Conservation (phyloP, 92 coral and sea anemone genomes). For the Siderastrea radians region DNA sequence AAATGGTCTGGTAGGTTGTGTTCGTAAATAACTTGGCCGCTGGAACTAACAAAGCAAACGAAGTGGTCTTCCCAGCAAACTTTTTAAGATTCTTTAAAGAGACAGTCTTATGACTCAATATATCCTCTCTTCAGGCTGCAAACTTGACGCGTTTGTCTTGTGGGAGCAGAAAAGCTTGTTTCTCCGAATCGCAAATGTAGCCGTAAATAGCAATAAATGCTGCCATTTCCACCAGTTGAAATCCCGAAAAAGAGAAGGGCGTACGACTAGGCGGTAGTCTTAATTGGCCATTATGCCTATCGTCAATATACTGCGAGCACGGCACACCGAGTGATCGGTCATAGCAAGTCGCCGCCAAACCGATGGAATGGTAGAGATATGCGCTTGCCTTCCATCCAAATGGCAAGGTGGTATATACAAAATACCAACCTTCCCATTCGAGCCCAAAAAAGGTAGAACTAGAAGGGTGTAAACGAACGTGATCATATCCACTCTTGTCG, state of each 20-base stretch:
- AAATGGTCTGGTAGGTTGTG: not conserved
- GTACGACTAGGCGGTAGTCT: not conserved
- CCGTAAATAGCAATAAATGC: conserved; percentile 51
- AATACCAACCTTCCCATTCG: not conserved
- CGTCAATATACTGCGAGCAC: conserved; percentile 32
- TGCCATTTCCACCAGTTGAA: conserved; percentile 50
- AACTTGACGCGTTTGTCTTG: conserved; percentile 60
- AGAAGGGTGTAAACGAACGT: not conserved
- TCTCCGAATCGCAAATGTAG: conserved; percentile 47
- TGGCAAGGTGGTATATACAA: too few species aligned
- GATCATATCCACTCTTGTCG: too few species aligned
- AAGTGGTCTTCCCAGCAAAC: conserved; percentile 28
- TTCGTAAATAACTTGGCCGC: conserved; percentile 57
- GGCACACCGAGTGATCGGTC: conserved; percentile 46
- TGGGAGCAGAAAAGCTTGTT: conserved; percentile 45
- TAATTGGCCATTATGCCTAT: conserved; percentile 3
- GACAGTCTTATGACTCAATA: not conserved
- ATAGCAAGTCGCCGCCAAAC: conserved; percentile 50
- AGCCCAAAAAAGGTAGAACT: conserved; percentile 61
- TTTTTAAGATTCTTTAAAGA: conserved; percentile 41
- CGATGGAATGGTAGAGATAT: conserved; percentile 51
- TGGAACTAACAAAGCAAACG: conserved; percentile 43
- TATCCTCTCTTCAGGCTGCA: conserved; percentile 39
- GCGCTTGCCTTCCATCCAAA: conserved; percentile 35
- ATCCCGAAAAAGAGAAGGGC: too few species aligned